Conservation (phyloP, 1,140 invertebrate genomes). For the Pseudomyrmex cubaensis region DNA sequence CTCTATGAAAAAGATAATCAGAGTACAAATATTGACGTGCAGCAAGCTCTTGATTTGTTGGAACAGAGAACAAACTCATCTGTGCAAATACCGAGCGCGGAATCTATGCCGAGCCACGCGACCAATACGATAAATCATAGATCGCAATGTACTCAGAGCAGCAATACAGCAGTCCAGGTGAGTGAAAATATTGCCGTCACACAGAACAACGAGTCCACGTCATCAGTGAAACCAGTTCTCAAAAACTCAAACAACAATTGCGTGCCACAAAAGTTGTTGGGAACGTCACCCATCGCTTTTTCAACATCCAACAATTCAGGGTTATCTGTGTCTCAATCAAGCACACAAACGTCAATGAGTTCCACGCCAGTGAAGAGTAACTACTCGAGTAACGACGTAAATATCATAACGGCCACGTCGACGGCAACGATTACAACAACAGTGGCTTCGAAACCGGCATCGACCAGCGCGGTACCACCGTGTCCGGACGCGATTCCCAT, state of each 20-base stretch:
- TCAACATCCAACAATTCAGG: conserved; percentile 38
- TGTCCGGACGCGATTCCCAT: conserved; percentile 84
- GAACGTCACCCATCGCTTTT: not conserved
- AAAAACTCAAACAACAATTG: conserved; percentile 25
- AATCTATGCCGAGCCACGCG: conserved; percentile 26
- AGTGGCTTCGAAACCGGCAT: conserved; percentile 48
- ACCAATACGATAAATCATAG: conserved; percentile 28
- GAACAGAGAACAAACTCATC: conserved; percentile 49
- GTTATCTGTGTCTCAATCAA: conserved; percentile 67
- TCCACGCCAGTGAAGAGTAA: conserved; percentile 76
- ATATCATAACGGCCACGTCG: conserved; percentile 11
- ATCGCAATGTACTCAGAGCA: not conserved
- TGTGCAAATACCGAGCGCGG: not conserved
- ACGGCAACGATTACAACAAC: conserved; percentile 22
- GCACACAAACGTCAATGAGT: conserved; percentile 77
- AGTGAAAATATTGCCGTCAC: conserved; percentile 7
- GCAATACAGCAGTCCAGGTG: not conserved
- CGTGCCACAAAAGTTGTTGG: not conserved
- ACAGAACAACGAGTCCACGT: conserved; percentile 17
- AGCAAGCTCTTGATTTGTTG: conserved; percentile 51
- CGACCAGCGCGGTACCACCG: conserved; percentile 77
- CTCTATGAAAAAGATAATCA: conserved; percentile 42
- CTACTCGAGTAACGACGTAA: conserved; percentile 33
- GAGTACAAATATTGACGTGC: conserved; percentile 32
- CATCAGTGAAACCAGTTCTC: conserved; percentile 38